Conservation (phyloP, 1,140 invertebrate genomes). For the Drosophila auraria region DNA sequence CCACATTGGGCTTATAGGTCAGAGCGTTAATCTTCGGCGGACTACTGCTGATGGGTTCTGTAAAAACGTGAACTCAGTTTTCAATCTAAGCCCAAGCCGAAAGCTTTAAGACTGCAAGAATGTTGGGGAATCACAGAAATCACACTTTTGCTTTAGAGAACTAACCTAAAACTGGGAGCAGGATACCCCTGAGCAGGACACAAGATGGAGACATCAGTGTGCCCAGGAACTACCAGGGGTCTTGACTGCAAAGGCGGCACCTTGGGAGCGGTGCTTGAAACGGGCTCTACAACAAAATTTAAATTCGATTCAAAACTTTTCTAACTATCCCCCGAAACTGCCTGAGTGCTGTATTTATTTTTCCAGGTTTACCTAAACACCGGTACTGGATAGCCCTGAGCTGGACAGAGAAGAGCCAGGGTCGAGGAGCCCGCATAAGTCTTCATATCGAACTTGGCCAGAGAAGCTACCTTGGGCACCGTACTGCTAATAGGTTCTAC, state of each 20-base stretch:
- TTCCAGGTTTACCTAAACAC: constrained; percentile 87
- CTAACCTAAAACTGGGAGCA: constrained; percentile 88
- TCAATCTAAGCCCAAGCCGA: neutral
- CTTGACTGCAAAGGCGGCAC: constrained; percentile 85
- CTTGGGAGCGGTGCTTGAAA: constrained; percentile 86
- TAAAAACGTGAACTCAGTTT: constrained; percentile 3
- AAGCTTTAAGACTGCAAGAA: constrained; percentile 1
- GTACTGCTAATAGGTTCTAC: constrained; percentile 91
- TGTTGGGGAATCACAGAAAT: constrained; percentile 14
- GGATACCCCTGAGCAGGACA: constrained; percentile 90
- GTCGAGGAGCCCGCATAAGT: constrained; percentile 85
- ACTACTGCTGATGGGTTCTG: constrained; percentile 90
- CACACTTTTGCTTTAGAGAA: constrained; percentile 2
- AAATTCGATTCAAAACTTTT: neutral
- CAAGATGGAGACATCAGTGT: constrained; percentile 86
- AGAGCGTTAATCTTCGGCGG: constrained; percentile 86
- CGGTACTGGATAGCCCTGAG: constrained; percentile 90
- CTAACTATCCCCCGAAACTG: neutral
- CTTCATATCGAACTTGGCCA: constrained; percentile 85
- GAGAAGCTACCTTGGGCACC: constrained; percentile 86
- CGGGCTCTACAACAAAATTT: constrained; percentile 87
- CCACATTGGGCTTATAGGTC: constrained; percentile 71
- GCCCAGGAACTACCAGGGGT: constrained; percentile 57
- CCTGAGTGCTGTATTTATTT: constrained; percentile 31
- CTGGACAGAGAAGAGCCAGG: constrained; percentile 88